Evolutionary conservation across 2,113 vertebrate genomes (phyloP), one percentile per base, ranked within the genome.

Genomic region (Alectura lathami): DNA sequence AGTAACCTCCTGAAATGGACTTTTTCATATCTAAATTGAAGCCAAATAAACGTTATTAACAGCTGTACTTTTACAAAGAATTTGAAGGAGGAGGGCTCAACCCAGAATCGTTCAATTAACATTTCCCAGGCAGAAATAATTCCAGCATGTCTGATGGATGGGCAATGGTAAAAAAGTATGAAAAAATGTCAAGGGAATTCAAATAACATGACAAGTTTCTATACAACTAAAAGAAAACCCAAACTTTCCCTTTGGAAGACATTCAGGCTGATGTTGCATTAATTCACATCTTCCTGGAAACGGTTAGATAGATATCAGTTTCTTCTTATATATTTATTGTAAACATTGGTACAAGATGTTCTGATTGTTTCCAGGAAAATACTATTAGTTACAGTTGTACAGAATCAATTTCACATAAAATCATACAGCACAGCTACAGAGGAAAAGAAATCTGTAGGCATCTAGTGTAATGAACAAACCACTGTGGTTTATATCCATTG

Each of bases 271-370:
- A 69, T 24, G 86, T 88, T 13, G 8, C 68, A 36, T 66, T 73
- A 84, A 76, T 88, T 63, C 43, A 26, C 32, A 70, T 85, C 54
- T 96, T 90, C 76, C 83, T 96, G 92, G 89, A 88, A 95, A 94
- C 72, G 82, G 75, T 88, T 89, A 95, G 94, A 89, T 91, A 94
- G 86, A 68, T 95, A 97, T 96, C 95, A 88, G 75, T 90, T 95
- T 95, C 80, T 94, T 81, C 94, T 78, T 81, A 90, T 24, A 57
- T 94, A 94, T 92, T 96, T 96, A 90, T 94, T 93, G 89, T 93
- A 96, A 97, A 94, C 96, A 96, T 95, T 91, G 79, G 85, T 96
- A 96, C 94, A 97, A 97, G 93, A 96, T 95, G 92, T 92, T 77
- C 90, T 89, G 85, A 96, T 89, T 96, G 89, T 86, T 96, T 97